Evolutionary conservation across 1,140 invertebrate genomes (phyloP), one percentile per base, ranked within the genome.

Genomic region (Euschistus heros): DNA sequence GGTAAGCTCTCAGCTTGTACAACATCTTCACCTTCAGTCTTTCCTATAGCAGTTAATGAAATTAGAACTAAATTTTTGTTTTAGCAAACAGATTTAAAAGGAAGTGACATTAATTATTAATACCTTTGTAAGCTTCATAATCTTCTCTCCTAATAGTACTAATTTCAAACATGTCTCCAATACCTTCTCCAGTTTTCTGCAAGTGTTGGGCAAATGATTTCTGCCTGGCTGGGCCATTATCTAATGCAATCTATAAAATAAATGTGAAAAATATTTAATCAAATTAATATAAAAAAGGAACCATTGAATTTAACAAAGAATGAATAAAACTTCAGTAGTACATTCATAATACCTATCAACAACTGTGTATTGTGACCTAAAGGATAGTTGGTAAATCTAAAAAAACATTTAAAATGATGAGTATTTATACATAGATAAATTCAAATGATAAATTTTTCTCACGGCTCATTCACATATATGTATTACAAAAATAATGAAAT

Each of bases 161-260:
- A 8, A 97, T 84, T 78, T 98, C 94, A 72, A 97, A 86, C 0
- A 90, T 89, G 78, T 98, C 94, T 3, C 88, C 94, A 59, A 91
- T 80, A 4, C 74, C 69, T 64, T 92, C 86, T 6, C 92, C 92
- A 27, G 81, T 81, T 47, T 79, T 74, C 73, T 90, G 86, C 24
- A 98, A 74, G 26, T 79, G 80, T 30, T 80, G 73, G 1, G 82
- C 80, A 72, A 85, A 83, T 54, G 81, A 79, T 4, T 76, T 77
- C 10, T 79, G 76, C 66, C 79, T 78, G 0, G 95, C 92, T 26
- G 92, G 89, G 3, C 92, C 91, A 78, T 98, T 98, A 73, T 97
- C 93, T 79, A 98, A 84, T 13, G 82, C 80, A 68, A 86, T 83
- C 80, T 84, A 68, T 54, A 72, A 66, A 42, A 69, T 65, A 62